These are phyloP conservation scores for Philotrypesis tridentata DNA, from an alignment of 1,140 invertebrate genomes.

Conservation along the genomic window DNA sequence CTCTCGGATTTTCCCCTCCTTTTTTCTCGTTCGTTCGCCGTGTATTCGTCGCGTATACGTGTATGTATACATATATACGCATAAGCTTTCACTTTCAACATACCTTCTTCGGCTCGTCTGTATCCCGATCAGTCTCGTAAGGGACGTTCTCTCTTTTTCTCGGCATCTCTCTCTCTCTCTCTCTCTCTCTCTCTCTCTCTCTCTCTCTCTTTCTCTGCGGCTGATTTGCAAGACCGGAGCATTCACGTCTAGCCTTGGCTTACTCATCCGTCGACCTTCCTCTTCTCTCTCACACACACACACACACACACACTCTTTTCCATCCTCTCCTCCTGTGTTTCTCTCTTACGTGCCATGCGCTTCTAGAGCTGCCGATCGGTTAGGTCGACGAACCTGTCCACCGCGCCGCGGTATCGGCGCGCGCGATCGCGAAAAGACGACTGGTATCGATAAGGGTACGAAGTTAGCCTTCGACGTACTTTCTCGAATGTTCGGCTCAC, in stretches of 20 bases:
- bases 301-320: not conserved
- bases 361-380: not conserved
- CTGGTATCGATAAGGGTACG: not conserved
- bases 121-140: not conserved
- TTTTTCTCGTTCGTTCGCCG: not conserved
- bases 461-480: not conserved
- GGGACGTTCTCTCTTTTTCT: conserved; percentile 11
- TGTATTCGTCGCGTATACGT: not conserved
- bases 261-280: conserved; percentile 49
- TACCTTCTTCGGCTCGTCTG: not conserved
- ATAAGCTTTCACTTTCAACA: conserved; percentile 34
- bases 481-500: conserved; percentile 12
- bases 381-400: conserved; percentile 36
- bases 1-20: not conserved
- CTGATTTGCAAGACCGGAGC: not conserved
- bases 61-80: not conserved
- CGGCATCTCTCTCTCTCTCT: conserved; percentile 11
- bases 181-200: conserved; percentile 11
- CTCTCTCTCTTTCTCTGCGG: conserved; percentile 22
- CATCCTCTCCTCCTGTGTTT: not conserved
- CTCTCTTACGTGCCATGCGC: not conserved
- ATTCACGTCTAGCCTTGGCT: conserved; percentile 44
- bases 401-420: not conserved
- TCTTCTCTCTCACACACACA: conserved; percentile 21
- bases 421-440: not conserved